These are phyloP conservation scores for Amphiprion ocellaris DNA, from an alignment of 2,113 vertebrate species.

Conservation along the genomic window DNA sequence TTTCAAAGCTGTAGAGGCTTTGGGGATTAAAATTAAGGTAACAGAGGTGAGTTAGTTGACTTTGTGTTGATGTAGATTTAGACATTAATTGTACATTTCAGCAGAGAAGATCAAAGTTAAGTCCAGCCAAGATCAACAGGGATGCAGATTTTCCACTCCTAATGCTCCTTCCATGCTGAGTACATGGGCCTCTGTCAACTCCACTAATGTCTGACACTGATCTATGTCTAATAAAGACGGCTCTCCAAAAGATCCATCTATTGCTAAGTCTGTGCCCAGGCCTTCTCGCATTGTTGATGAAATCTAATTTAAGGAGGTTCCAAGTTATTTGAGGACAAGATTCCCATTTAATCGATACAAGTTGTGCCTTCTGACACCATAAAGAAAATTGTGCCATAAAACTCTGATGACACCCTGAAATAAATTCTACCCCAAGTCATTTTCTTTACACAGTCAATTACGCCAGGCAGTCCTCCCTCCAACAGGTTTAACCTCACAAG, in stretches of 20 bases:
- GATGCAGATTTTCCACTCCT: not conserved
- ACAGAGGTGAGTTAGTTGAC: not conserved
- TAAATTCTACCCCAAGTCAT: conserved; percentile 48
- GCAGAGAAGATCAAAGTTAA: not conserved
- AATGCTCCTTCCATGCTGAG: not conserved
- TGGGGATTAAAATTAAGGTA: too few relatives aligned
- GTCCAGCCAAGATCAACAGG: not conserved
- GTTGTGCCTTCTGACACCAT: conserved; percentile 44
- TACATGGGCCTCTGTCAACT: conserved; percentile 21
- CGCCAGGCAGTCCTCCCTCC: conserved; percentile 21
- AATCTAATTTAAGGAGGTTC: conserved; percentile 49
- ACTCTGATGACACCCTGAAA: conserved; percentile 49
- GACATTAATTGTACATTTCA: not conserved
- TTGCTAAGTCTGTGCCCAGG: not conserved
- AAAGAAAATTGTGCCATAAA: conserved; percentile 67
- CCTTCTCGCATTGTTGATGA: conserved; percentile 10
- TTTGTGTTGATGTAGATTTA: not conserved
- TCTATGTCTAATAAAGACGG: conserved; percentile 28
- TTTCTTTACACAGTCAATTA: conserved; percentile 62
- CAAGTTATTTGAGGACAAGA: conserved; percentile 64
- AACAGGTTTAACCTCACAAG: conserved; percentile 47
- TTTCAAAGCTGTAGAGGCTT: too few relatives aligned
- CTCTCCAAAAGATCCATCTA: not conserved
- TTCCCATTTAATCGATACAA: conserved; percentile 54
- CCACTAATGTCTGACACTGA: conserved; percentile 46